Base-by-base conservation (phyloP, 2,888 invertebrate genomes). In the Tethea ocularis region DNA sequence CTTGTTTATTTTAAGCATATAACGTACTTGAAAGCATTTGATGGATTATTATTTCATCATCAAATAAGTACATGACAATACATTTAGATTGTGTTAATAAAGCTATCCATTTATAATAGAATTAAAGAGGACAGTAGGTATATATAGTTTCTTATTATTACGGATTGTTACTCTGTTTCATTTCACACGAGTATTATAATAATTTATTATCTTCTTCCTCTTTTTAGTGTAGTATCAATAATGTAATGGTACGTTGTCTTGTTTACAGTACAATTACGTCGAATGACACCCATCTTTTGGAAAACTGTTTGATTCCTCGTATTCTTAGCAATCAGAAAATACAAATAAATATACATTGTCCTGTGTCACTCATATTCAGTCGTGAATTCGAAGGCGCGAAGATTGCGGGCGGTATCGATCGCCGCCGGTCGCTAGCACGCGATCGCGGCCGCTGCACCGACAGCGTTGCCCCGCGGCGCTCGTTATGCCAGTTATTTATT, bases 401-500 rank as follows among this genome's bases (percentile, higher is more conserved):
- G 79, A 86, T 86, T 83, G 87, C 88, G 85, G 83, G 84, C 81
- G 80, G 83, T 91, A 91, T 91, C 88, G 91, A 91, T 90, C 89
- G 83, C 68, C 74, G 75, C 72, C 77, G 78, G 78, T 71, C 78
- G 78, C 78, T 72, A 83, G 85, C 92, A 91, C 91, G 92, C 91
- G 88, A 90, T 81, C 83, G 79, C 77, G 80, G 71, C 82, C 82
- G 86, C 81, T 89, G 89, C 89, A 88, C 84, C 84, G 79, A 73
- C 74, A 63, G 67, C 68, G 74, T 58, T 59, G 60, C 54, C 52
- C 52, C 41, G 36, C 53, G 26, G 52, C 26, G 56, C 51, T 51
- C 46, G 54, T 46, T 52, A 57, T 57, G 56, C 57, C 58, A 59
- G 57, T n/a, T n/a, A n/a, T n/a, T n/a, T n/a, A n/a, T n/a, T 61